phyloP scores from a whole-genome alignment of 2,888 invertebrate genomes.

The Cantharis flavilabris region DNA sequence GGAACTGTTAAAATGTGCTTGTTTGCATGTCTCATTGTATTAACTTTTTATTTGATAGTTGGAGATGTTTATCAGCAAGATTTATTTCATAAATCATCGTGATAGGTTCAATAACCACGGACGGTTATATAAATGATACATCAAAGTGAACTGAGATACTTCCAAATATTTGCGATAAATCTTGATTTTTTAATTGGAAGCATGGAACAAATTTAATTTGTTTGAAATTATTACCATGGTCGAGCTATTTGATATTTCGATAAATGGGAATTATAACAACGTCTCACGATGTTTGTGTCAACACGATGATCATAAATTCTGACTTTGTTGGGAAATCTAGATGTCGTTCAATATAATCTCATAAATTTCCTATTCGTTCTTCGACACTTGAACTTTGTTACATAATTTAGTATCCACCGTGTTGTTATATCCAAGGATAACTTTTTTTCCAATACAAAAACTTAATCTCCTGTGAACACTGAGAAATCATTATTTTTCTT shows the following conservation, averaged over 20 bases:
- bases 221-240: not conserved
- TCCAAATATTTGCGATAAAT: not conserved
- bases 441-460: not conserved
- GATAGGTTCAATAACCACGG: not conserved
- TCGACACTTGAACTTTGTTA: not conserved
- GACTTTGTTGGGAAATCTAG: not conserved
- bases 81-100: not conserved
- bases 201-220: not conserved
- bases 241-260: slow-evolving; percentile 2
- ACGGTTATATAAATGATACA: not conserved
- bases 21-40: not conserved
- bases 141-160: not conserved
- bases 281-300: slow-evolving; percentile 13
- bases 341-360: slow-evolving; percentile 1
- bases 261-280: slow-evolving; percentile 9
- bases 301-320: slow-evolving; percentile 14
- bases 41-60: not conserved
- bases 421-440: not conserved
- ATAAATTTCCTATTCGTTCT: not conserved
- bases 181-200: not conserved
- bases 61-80: not conserved
- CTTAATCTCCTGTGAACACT: no score
- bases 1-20: not conserved
- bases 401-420: not conserved
- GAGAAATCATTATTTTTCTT: no score